A percentile compares a stretch with the other conserved stretches of the same genome.
Conservation (phyloP, 1,140 invertebrate genomes). For the Formica exsecta region DNA sequence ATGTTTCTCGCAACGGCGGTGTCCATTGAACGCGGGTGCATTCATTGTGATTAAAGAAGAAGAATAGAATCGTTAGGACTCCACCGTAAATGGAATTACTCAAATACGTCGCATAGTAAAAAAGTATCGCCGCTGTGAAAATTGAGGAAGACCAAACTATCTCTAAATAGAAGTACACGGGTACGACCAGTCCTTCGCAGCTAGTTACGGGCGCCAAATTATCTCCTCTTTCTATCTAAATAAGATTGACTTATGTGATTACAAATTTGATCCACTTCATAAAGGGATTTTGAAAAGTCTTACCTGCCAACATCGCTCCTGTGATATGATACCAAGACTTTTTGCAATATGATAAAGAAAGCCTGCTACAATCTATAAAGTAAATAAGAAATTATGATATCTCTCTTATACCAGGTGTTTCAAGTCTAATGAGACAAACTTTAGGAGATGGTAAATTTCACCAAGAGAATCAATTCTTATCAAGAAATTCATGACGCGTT, state of each 20-base stretch:
- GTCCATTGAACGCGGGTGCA: conserved; percentile 94
- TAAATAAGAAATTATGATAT: conserved; percentile 32
- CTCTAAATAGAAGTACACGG: conserved; percentile 92
- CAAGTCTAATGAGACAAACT: too few relatives aligned
- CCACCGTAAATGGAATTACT: conserved; percentile 91
- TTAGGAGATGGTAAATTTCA: too few relatives aligned
- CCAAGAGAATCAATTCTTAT: too few relatives aligned
- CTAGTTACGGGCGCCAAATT: conserved; percentile 89
- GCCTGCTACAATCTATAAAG: conserved; percentile 88
- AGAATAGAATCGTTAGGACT: conserved; percentile 89
- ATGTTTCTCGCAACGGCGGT: conserved; percentile 93
- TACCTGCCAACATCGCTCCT: conserved; percentile 84
- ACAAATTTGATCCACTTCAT: background rate
- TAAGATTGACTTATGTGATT: conserved; percentile 39
- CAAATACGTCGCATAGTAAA: conserved; percentile 88
- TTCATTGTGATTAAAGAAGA: conserved; percentile 94
- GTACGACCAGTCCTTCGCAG: conserved; percentile 92
- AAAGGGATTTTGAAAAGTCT: conserved; percentile 24
- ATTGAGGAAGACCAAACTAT: conserved; percentile 90
- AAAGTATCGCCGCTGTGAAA: conserved; percentile 89
- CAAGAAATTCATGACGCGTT: too few relatives aligned
- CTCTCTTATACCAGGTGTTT: background rate
- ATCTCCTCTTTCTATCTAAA: conserved; percentile 89
- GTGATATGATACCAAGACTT: conserved; percentile 80
- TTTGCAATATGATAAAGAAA: conserved; percentile 87